A percentile compares a stretch with the other conserved stretches of the same genome.
These are phyloP conservation scores for Uropetala carovei DNA, from an alignment of 2,888 invertebrate genomes.

Conservation along the genomic window DNA sequence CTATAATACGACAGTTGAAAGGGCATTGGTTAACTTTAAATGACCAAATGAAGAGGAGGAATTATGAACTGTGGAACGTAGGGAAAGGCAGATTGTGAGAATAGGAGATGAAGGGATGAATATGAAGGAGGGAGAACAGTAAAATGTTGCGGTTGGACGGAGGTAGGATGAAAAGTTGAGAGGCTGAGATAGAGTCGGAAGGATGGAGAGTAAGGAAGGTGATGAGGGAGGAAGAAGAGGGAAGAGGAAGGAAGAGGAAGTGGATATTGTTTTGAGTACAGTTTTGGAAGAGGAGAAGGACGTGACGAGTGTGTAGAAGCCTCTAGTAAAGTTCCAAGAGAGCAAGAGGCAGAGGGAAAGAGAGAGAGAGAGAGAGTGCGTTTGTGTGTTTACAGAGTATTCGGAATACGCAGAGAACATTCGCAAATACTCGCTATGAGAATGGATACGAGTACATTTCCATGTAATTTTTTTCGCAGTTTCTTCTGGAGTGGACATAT, in stretches of 20 bases:
- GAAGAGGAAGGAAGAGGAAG: background rate
- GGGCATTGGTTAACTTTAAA: too few relatives aligned
- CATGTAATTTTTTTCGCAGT: too few relatives aligned
- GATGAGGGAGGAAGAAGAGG: background rate
- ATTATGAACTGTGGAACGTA: too few relatives aligned
- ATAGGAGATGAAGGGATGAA: background rate
- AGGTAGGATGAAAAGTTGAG: conserved; percentile 15
- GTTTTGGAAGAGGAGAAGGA: background rate
- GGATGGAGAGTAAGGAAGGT: background rate
- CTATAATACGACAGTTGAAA: background rate
- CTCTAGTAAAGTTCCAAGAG: background rate
- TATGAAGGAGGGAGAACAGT: background rate
- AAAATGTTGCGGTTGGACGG: background rate
- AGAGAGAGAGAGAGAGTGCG: background rate
- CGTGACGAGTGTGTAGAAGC: background rate
- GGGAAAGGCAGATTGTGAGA: too few relatives aligned
- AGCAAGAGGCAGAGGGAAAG: background rate
- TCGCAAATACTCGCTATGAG: too few relatives aligned
- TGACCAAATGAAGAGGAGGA: background rate
- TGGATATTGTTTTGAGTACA: background rate
- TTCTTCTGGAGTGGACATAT: too few relatives aligned
- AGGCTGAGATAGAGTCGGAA: conserved; percentile 28
- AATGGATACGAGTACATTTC: too few relatives aligned
- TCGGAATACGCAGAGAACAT: too few relatives aligned
- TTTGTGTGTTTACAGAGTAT: too few relatives aligned